A percentile compares a stretch with the other conserved stretches of the same genome.
These are phyloP conservation scores for Helobdella robusta DNA, from an alignment of 2,888 invertebrate genomes.

Conservation along the genomic window DNA sequence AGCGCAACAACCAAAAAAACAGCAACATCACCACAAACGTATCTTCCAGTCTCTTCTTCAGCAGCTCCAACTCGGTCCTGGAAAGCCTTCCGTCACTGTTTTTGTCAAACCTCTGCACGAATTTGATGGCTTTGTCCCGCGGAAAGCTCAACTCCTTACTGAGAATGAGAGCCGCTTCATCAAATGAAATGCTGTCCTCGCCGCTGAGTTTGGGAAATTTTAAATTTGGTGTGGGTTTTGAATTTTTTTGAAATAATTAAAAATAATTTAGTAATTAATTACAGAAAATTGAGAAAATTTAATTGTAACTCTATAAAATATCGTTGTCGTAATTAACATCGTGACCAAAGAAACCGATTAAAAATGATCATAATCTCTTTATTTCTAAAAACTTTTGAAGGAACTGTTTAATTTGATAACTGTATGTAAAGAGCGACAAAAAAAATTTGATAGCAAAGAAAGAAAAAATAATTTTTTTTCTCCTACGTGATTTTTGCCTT, in stretches of 20 bases:
- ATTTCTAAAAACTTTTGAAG: too few species aligned
- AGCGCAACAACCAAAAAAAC: not conserved
- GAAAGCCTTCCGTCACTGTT: conserved; percentile 33
- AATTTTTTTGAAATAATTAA: not conserved
- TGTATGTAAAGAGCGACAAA: too few species aligned
- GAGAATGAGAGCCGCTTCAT: conserved; percentile 30
- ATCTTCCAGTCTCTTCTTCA: conserved; percentile 33
- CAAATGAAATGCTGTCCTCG: conserved; percentile 32
- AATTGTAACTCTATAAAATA: too few species aligned
- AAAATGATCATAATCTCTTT: too few species aligned
- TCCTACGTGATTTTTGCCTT: conserved; percentile 24
- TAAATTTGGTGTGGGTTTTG: conserved; percentile 11
- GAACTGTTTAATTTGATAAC: too few species aligned
- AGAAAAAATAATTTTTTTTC: too few species aligned
- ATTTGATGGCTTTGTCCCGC: conserved; percentile 30
- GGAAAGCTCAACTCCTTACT: conserved; percentile 31
- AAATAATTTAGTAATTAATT: too few species aligned
- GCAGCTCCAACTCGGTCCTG: conserved; percentile 29
- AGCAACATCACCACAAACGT: conserved; percentile 29
- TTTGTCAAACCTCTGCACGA: conserved; percentile 33
- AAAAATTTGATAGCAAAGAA: too few species aligned
- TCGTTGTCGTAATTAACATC: too few species aligned
- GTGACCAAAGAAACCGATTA: too few species aligned
- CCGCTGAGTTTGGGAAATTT: conserved; percentile 7
- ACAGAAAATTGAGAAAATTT: too few species aligned